These are phyloP conservation scores for Aurelia coerulea DNA, from an alignment of 30 jellyfish, hydroid and myxozoan species.

Conservation along the genomic window DNA sequence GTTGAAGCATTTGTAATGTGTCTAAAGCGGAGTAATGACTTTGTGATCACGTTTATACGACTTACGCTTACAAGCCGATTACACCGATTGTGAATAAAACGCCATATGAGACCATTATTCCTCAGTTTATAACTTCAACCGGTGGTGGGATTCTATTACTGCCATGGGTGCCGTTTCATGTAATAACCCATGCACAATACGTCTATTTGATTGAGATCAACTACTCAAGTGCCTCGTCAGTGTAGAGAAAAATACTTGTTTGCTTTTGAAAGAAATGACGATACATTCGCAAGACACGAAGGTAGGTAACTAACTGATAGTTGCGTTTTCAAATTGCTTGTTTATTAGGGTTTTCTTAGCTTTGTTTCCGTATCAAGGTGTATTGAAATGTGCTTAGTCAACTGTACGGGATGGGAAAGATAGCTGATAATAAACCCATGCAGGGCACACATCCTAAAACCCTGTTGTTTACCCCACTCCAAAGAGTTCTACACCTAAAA, in stretches of 20 bases:
- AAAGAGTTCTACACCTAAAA: slow-evolving; percentile 23
- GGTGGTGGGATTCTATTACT: slow-evolving; percentile 52
- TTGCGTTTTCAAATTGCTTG: too few relatives aligned
- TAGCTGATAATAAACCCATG: slow-evolving; percentile 38
- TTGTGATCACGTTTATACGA: slow-evolving; percentile 9
- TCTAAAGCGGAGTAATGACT: slow-evolving; percentile 17
- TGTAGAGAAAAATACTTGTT: too few relatives aligned
- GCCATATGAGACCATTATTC: slow-evolving; percentile 11
- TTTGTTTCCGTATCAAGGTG: too few relatives aligned
- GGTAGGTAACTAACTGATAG: too few relatives aligned
- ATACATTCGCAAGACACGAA: too few relatives aligned
- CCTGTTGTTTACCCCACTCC: slow-evolving; percentile 34
- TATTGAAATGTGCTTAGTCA: slow-evolving; percentile 36
- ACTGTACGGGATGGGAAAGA: slow-evolving; percentile 30
- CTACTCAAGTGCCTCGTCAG: too few relatives aligned
- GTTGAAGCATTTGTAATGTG: slow-evolving; percentile 46
- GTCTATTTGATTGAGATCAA: not conserved
- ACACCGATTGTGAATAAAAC: slow-evolving; percentile 28
- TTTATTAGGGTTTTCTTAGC: too few relatives aligned
- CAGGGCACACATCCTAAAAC: slow-evolving; percentile 50
- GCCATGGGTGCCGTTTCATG: slow-evolving; percentile 21
- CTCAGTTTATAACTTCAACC: slow-evolving; percentile 16
- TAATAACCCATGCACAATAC: slow-evolving; percentile 20
- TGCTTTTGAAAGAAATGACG: too few relatives aligned
- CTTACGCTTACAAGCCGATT: slow-evolving; percentile 26